These are phyloP conservation scores for Monomorium pharaonis DNA, from an alignment of 1,140 invertebrate species.

Conservation along the genomic window DNA sequence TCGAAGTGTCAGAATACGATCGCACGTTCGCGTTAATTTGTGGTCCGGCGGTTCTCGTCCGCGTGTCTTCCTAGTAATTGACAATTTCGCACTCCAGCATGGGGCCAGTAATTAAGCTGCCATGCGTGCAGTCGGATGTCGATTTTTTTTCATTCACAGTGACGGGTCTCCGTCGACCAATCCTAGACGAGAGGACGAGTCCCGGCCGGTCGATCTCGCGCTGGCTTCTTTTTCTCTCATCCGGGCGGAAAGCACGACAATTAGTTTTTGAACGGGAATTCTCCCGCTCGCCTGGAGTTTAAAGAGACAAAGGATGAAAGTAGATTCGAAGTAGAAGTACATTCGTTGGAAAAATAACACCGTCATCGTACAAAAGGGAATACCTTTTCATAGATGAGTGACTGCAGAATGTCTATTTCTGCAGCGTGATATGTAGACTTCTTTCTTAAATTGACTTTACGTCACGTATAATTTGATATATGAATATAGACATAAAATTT, in stretches of 20 bases:
- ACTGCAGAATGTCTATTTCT: background rate
- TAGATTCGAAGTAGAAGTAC: background rate
- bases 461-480: background rate
- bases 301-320: conserved; percentile 34
- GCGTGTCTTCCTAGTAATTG: conserved; percentile 48
- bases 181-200: background rate
- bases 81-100: conserved; percentile 58
- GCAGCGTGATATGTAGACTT: background rate
- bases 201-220: background rate
- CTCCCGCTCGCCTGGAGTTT: background rate
- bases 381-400: background rate
- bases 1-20: conserved; percentile 24
- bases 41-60: background rate
- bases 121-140: conserved; percentile 43
- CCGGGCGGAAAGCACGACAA: conserved; percentile 36
- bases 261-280: conserved; percentile 49
- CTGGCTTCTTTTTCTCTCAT: background rate
- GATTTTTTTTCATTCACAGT: conserved; percentile 47
- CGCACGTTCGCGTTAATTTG: conserved; percentile 29
- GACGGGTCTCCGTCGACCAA: conserved; percentile 31
- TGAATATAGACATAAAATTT: background rate
- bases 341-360: conserved; percentile 16
- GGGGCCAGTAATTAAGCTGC: conserved; percentile 62
- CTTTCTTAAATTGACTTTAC: background rate
- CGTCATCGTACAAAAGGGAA: background rate